Evolutionary conservation across 2,888 invertebrate genomes (phyloP).

Genomic region (Drosophila setosimentum): DNA sequence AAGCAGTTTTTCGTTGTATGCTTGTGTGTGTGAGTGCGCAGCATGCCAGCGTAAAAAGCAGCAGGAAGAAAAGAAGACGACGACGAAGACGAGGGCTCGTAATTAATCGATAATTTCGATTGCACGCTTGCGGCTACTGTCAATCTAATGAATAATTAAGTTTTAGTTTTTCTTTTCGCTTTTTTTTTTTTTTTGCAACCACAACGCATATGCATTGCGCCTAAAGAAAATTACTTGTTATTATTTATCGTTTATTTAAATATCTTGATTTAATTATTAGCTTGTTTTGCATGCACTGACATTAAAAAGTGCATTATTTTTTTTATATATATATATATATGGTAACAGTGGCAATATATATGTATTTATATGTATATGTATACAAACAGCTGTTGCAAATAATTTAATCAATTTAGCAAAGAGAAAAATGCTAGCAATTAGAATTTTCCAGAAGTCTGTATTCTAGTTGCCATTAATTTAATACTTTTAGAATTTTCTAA

Average conservation of each 20-base stretch:
- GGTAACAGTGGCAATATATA: no score
- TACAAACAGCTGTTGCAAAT: background rate
- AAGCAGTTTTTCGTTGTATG: conserved; percentile 34
- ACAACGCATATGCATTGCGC: background rate
- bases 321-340: background rate
- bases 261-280: background rate
- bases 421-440: background rate
- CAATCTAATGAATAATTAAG: conserved; percentile 22
- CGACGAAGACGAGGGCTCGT: conserved; percentile 85
- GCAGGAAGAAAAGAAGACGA: conserved; percentile 86
- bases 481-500: background rate
- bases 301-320: background rate
- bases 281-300: background rate
- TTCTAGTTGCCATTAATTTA: background rate
- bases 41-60: conserved; percentile 70
- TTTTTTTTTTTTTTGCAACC: conserved; percentile 13
- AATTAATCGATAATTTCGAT: conserved; percentile 76
- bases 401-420: background rate
- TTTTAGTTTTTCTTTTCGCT: conserved; percentile 17
- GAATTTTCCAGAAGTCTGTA: background rate
- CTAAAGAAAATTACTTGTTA: background rate
- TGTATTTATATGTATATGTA: no score
- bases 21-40: conserved; percentile 83
- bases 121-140: conserved; percentile 29
- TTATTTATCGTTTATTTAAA: background rate